Base-by-base conservation (phyloP, 1,140 invertebrate genomes). In the Caenorhabditis tropicalis region DNA sequence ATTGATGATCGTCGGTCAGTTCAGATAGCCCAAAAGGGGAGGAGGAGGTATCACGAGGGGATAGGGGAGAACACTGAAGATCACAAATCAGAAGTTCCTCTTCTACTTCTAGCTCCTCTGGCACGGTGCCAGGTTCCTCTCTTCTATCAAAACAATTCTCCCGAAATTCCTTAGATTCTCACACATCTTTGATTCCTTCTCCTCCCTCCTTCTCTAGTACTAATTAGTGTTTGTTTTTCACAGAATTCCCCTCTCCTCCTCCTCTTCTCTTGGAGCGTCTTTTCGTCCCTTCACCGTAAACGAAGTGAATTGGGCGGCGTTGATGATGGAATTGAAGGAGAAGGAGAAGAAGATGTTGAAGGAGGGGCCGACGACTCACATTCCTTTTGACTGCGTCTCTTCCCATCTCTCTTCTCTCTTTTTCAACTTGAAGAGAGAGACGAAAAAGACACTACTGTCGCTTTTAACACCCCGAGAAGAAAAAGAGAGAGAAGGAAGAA, bases 141-240 rank as follows among this genome's bases (percentile, higher is more conserved):
- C n/a, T n/a, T n/a, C n/a, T n/a, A 10, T 27, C 53, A 10, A 27
- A 10, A 12, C 21, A 56, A 21, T n/a, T n/a, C 53, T 24, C 24
- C 9, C 39, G 7, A 51, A 51, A 56, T 56, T 56, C 53, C 53
- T 27, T 27, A 29, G 43, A 74, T 43, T 74, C 65, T 74, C 49
- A 51, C 49, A 19, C 29, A 74, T 74, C 65, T 74, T 74, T 74
- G 65, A 74, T 74, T 74, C n/a, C n/a, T n/a, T n/a, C n/a, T n/a
- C n/a, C n/a, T n/a, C n/a, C n/a, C n/a, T n/a, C n/a, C n/a, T n/a
- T n/a, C n/a, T 46, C 36, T 74, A 74, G 65, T 43, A n/a, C 36
- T 74, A 74, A 74, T 74, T 43, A 74, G 65, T 74, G 65, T 43
- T 74, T 74, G 58, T 74, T 74, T 74, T 74, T 74, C 65, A 74